phyloP scores from a whole-genome alignment of 1,140 invertebrate genomes.

The Anoplophora glabripennis region DNA sequence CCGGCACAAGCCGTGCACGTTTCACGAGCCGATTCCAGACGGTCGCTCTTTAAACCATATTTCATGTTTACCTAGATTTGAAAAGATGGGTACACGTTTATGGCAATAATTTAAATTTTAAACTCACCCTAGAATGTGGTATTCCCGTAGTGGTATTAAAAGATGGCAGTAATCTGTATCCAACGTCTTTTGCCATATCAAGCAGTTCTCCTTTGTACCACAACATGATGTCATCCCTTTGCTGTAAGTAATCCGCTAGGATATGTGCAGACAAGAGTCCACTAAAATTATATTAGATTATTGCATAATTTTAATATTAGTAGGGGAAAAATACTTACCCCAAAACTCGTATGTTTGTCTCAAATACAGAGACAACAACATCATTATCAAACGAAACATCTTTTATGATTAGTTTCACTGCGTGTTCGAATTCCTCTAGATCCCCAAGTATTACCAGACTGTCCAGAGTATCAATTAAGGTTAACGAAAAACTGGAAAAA shows the following conservation, averaged over 20 bases:
- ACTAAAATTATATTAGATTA: constrained; percentile 53
- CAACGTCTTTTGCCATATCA: constrained; percentile 87
- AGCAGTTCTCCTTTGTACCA: constrained; percentile 94
- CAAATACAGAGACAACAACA: constrained; percentile 96
- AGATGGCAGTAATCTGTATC: constrained; percentile 87
- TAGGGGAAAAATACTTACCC: constrained; percentile 63
- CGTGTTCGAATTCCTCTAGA: constrained; percentile 90
- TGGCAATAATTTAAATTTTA: too few species aligned
- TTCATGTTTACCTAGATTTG: constrained; percentile 77
- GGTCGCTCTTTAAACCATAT: constrained; percentile 78
- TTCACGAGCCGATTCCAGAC: constrained; percentile 74
- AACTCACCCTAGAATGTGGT: constrained; percentile 85
- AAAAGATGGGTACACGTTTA: not conserved
- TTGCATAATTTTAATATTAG: not conserved
- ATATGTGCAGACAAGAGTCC: constrained; percentile 93
- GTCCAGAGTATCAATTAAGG: constrained; percentile 91
- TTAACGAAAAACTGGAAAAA: constrained; percentile 89
- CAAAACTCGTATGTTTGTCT: constrained; percentile 95
- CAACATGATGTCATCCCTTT: constrained; percentile 68
- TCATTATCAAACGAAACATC: constrained; percentile 92
- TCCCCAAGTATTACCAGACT: constrained; percentile 90
- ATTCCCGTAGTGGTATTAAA: constrained; percentile 98
- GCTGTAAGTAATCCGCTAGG: constrained; percentile 77
- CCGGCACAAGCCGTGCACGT: constrained; percentile 98
- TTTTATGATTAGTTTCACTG: constrained; percentile 79